Evolutionary conservation across 2,113 vertebrate genomes (phyloP), one percentile per base, ranked within the genome.

Genomic region (Hepsetus odoe): DNA sequence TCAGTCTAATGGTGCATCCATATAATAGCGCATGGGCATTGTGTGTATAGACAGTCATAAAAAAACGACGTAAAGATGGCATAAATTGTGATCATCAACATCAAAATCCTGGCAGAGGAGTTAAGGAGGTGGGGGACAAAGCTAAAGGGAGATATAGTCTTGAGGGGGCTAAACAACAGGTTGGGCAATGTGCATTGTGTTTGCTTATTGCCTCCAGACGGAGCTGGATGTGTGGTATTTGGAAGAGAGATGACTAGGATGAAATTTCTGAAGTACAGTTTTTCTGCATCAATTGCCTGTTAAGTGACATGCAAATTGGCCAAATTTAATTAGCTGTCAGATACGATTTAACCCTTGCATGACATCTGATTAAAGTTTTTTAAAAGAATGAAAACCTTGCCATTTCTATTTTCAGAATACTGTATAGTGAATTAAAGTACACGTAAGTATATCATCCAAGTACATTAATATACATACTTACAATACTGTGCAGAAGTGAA

Each of bases 61-160:
- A 55, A n/a, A 95, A 94, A 91, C 92, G 92, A 94, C 91, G 94
- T 95, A 95, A 94, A 91, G 92, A 94, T 93, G 92, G 94, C 94
- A 95, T 95, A 94, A 95, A 96, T 95, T 95, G 94, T 95, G 92
- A 94, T 94, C 93, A 94, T 94, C 93, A 94, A 95, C 94, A 95
- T 94, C 94, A 94, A 94, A 94, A 58, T 92, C 89, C 93, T 95
- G 95, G 94, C 94, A 94, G 91, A 83, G 76, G 69, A 59, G 59
- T 61, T 38, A 22, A 78, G 32, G 28, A 18, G 33, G 30, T 22
- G 30, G 59, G 58, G 61, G 70, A 69, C 70, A 68, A 65, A 59
- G 65, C 74, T 80, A 79, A 80, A 82, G 74, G 75, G 74, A 82
- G 44, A 78, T 68, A 65, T 51, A 65, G 56, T 46, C 64, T 76